A percentile compares a stretch with the other conserved stretches of the same genome.
Evolutionary conservation across 2,113 vertebrate genomes (phyloP).

Genomic region (Lutjanus erythropterus): DNA sequence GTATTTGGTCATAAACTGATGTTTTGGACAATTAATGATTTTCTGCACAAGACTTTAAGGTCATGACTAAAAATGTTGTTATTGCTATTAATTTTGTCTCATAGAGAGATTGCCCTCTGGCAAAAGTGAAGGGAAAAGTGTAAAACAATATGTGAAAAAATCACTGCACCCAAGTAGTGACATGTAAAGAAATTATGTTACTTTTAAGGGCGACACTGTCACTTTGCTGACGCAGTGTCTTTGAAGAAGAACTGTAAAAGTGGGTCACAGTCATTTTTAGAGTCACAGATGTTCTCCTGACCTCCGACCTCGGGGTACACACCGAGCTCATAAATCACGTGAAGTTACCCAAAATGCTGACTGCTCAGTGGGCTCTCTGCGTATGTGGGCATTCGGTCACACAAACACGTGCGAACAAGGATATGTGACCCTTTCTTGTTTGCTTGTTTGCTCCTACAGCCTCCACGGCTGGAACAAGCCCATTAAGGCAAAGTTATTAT

Average conservation of each 20-base stretch:
- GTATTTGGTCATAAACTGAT: background rate
- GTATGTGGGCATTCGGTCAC: background rate
- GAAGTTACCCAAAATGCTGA: background rate
- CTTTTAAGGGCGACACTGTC: too few relatives aligned
- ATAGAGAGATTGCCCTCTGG: background rate
- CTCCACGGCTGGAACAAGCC: background rate
- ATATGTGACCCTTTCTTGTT: constrained; percentile 11
- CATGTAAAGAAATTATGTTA: background rate
- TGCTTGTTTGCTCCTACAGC: background rate
- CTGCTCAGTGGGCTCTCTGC: background rate
- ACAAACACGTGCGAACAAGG: background rate
- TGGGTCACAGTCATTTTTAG: constrained; percentile 44
- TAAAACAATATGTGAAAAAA: too few relatives aligned
- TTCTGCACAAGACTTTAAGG: background rate
- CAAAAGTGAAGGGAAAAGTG: background rate
- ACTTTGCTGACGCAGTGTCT: constrained; percentile 12
- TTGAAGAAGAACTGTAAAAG: constrained; percentile 39
- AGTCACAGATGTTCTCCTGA: constrained; percentile 46
- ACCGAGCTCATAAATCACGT: constrained; percentile 20
- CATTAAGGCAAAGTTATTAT: constrained; percentile 3
- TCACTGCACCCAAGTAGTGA: background rate
- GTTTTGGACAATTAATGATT: background rate
- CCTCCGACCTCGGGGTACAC: constrained; percentile 29
- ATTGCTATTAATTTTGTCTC: background rate
- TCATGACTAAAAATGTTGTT: background rate